Base-by-base conservation (phyloP, 2,113 vertebrate species). In the Pseudopipra pipra region DNA sequence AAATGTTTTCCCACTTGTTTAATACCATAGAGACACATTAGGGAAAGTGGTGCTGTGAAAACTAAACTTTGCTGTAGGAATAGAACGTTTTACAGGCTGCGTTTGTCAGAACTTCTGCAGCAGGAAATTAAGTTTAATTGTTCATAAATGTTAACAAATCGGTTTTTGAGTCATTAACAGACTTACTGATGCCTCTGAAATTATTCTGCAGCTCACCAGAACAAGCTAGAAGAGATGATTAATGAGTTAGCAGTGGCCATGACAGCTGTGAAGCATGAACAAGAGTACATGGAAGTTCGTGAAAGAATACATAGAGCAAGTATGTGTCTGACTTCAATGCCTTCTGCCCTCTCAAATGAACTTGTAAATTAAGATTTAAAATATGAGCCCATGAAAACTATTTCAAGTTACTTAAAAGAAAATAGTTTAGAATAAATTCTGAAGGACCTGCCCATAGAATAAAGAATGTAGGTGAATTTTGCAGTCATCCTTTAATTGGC, bases 281-380 rank as follows among this genome's bases (percentile, higher is more conserved):
- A 99, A 97, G 99, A 99, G 96, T 99, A 99, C 98, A 99, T 99
- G 99, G 99, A 99, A 97, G 99, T 99, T 35, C 99, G 99, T 27
- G 99, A 99, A 98, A 98, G 99, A 88, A 99, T 99, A 99, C 99
- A 99, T 97, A 98, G 99, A 99, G 99, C 99, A 91, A 99, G 99
- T 99, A 97, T n/a, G 99, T 98, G 28, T 46, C 51, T 87, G 35
- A 7, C 20, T 46, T 33, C 21, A 62, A 0, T 39, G 22, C 35
- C 23, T 66, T 27, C 30, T 85, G 5, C 66, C 16, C 49, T 79
- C 44, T 43, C 9, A 15, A 8, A 1, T 27, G 17, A 23, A 8
- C n/a, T 17, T 70, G 20, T 1, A 6, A 33, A 46, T 9, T 52
- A 2, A 14, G 30, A 23, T 73, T 68, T 65, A 7, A 89, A 68